Base-by-base conservation (phyloP, 2,797 vertebrate genomes). In the Sternarchorhynchus goeldii region DNA sequence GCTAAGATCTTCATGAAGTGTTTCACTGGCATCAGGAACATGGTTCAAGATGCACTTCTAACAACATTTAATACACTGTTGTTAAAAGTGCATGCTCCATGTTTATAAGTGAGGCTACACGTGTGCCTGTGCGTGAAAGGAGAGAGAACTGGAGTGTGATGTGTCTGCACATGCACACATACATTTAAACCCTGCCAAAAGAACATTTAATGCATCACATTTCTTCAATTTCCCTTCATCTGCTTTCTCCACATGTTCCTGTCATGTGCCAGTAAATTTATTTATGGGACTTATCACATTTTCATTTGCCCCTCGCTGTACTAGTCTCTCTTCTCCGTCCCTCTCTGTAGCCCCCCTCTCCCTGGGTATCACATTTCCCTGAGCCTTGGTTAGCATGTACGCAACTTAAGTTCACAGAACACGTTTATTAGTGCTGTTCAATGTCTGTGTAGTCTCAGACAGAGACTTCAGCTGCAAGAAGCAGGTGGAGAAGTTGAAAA, bases 181-280 rank as follows among this genome's bases (percentile, higher is more conserved):
- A 29, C 32, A 69, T 21, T 64, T 68, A 34, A 59, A 77, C 69
- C 53, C 14, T 36, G 34, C 45, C 66, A 84, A 71, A 58, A 68
- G 45, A 50, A 65, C 68, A 36, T 69, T 76, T 65, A 63, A 71
- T 63, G 63, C 50, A 75, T 63, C 58, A 18, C 73, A 77, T 81
- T 70, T 32, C 59, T 71, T 5, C 32, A 53, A 16, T 62, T 70
- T 29, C 32, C 20, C 20, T 18, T 72, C 45, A 29, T 25, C 66
- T 67, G 39, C 58, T 41, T 2, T 50, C 6, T 74, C 71, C 16
- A 77, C 60, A 73, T 79, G 79, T 59, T 63, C 76, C 72, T 76
- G 71, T 63, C 72, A 71, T 65, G 81, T 73, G 72, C 16, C 60
- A 78, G 73, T 84, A 86, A 80, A 81, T 78, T 72, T 85, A 84